Conservation (phyloP, 2,888 invertebrate species). For the Caenorhabditis auriculariae region DNA sequence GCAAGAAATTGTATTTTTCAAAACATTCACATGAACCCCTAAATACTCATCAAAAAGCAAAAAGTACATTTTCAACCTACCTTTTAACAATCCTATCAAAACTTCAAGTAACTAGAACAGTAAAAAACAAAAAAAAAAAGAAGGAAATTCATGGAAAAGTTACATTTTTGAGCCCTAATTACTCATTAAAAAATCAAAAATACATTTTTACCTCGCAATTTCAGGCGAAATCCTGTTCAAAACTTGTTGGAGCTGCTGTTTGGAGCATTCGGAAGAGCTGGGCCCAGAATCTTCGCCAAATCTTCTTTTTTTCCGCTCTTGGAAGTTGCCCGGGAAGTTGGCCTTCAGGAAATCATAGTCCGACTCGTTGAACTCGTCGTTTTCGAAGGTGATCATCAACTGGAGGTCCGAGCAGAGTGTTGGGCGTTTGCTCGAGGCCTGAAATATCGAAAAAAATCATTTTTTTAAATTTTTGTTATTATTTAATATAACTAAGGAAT, state of each 20-base stretch:
- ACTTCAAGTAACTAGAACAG: no score
- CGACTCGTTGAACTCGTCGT: constrained; percentile 48
- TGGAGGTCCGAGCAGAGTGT: constrained; percentile 55
- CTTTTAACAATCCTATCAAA: no score
- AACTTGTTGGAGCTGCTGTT: constrained; percentile 35
- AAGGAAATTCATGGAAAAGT: no score
- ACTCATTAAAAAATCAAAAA: constrained; percentile 3
- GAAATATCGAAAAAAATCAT: constrained; percentile 7
- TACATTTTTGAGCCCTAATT: no score
- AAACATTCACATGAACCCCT: no score
- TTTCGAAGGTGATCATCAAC: constrained; percentile 54
- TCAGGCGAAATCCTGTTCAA: constrained; percentile 14
- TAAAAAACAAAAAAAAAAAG: no score
- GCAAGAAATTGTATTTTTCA: no score
- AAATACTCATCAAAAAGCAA: no score
- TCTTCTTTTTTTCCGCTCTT: constrained; percentile 10
- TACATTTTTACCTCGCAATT: constrained; percentile 27
- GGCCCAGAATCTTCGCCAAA: background rate
- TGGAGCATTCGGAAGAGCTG: constrained; percentile 13
- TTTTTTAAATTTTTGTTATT: constrained; percentile 1
- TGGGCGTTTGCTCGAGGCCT: constrained; percentile 55
- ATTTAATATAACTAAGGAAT: background rate
- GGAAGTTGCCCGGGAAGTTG: constrained; percentile 47
- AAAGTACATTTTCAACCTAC: no score
- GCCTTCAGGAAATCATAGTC: constrained; percentile 46